Percentiles rank a stretch among this genome's conserved stretches.
Evolutionary conservation across 2,113 vertebrate species (phyloP).

Genomic region (Triplophysa dalaica): DNA sequence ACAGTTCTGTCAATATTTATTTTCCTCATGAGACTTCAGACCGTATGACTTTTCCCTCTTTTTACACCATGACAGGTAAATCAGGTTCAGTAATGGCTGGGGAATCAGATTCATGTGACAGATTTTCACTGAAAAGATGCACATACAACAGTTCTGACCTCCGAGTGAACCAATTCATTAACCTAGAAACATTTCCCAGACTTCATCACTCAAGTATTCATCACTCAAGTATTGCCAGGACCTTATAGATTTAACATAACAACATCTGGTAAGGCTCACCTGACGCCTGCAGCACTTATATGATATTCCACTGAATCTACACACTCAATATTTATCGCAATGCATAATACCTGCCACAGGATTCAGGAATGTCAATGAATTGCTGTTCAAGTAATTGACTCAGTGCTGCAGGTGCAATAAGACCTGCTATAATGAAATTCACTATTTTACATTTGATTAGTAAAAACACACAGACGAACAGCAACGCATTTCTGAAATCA

Average conservation of each 20-base stretch:
- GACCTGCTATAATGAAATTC: conserved; percentile 21
- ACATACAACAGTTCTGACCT: background rate
- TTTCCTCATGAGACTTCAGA: too few species aligned
- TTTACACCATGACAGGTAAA: too few species aligned
- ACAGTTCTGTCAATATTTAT: too few species aligned
- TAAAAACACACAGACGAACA: conserved; percentile 20
- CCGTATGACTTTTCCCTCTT: too few species aligned
- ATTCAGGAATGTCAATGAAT: conserved; percentile 4
- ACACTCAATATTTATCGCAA: conserved; percentile 12
- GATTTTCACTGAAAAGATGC: background rate
- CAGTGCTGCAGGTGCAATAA: conserved; percentile 16
- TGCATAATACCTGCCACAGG: background rate
- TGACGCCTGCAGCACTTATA: conserved; percentile 20
- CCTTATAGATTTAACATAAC: background rate
- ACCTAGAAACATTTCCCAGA: background rate
- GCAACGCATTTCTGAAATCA: background rate
- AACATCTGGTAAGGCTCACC: conserved; percentile 3
- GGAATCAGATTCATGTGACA: background rate
- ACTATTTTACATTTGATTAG: conserved; percentile 25
- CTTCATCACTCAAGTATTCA: background rate
- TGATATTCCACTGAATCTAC: conserved; percentile 13
- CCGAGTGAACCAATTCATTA: background rate
- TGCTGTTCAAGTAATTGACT: conserved; percentile 43
- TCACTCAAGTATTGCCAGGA: background rate
- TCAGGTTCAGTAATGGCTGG: background rate